Base-by-base conservation (phyloP, 2,888 invertebrate species). In the Leucophenga montana region DNA sequence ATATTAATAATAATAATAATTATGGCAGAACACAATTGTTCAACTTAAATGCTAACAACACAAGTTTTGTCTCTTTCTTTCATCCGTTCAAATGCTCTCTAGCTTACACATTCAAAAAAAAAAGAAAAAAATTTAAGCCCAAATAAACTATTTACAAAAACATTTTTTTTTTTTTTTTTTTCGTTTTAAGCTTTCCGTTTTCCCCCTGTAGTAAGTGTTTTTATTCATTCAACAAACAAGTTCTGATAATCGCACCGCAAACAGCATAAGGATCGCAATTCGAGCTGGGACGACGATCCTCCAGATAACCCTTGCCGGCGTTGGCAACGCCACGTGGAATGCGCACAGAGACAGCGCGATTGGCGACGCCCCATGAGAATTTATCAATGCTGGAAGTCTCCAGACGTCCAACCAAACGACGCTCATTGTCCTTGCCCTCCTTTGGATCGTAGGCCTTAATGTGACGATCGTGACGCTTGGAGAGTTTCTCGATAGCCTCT, bases 401-500 rank as follows among this genome's bases (percentile, higher is more conserved):
- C 85, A 94, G 92, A 68, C 89, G 89, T 13, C 95, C 95, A 14
- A 93, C 94, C 66, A 96, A 89, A 57, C 95, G 91, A 68, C 94
- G 90, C 79, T 92, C 92, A 88, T 95, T 95, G 88, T 95, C 94
- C 83, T 91, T 91, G 70, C 95, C 95, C 78, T 92, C 92, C 50
- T 92, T 91, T 0, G 94, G 94, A 86, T 95, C 95, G 85, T 95
- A 96, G 3, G 92, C 93, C 77, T 91, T 90, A 78, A 96, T 94
- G 87, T 96, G 95, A 69, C 92, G 91, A 18, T 90, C 87, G 80
- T 96, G 96, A 62, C 92, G 91, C 75, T 92, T 92, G 64, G 93
- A 92, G 72, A 96, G 88, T 82, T 92, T 93, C 78, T 93, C 92
- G 78, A 95, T 94, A 0, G 95, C 95, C 64, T 90, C 90, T 82